These are phyloP conservation scores for Eretmocerus hayati DNA, from an alignment of 2,888 invertebrate species.

Conservation along the genomic window DNA sequence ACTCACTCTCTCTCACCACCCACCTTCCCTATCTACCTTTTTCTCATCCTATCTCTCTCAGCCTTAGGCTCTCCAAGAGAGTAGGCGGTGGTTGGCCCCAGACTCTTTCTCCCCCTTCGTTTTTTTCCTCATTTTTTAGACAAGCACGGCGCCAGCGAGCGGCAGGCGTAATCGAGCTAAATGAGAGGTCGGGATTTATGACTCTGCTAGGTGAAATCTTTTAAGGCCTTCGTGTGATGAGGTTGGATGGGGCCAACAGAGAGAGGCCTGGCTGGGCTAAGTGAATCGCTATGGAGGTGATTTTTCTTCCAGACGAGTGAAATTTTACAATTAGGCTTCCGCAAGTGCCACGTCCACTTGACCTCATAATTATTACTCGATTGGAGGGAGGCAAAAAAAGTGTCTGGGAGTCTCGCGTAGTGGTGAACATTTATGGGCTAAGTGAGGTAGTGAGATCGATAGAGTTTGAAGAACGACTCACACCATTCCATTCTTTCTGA, in stretches of 20 bases:
- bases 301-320: background rate
- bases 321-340: too few relatives aligned
- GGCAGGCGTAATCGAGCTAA: conserved; percentile 9
- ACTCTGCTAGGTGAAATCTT: background rate
- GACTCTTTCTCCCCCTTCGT: background rate
- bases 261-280: background rate
- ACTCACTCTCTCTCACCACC: background rate
- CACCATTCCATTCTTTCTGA: too few relatives aligned
- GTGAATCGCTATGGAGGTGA: background rate
- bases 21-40: conserved; percentile 3
- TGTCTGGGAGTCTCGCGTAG: too few relatives aligned
- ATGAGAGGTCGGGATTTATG: conserved; percentile 7
- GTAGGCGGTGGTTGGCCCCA: background rate
- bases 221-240: background rate
- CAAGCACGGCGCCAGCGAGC: too few relatives aligned
- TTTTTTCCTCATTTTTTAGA: background rate
- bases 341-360: too few relatives aligned
- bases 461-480: too few relatives aligned
- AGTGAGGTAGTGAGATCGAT: too few relatives aligned
- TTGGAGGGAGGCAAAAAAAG: too few relatives aligned
- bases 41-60: background rate
- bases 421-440: too few relatives aligned
- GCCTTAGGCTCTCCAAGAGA: too few relatives aligned
- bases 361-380: too few relatives aligned
- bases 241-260: too few relatives aligned